Base-by-base conservation (phyloP, 2,888 invertebrate genomes). In the Chromoteleia sp. region DNA sequence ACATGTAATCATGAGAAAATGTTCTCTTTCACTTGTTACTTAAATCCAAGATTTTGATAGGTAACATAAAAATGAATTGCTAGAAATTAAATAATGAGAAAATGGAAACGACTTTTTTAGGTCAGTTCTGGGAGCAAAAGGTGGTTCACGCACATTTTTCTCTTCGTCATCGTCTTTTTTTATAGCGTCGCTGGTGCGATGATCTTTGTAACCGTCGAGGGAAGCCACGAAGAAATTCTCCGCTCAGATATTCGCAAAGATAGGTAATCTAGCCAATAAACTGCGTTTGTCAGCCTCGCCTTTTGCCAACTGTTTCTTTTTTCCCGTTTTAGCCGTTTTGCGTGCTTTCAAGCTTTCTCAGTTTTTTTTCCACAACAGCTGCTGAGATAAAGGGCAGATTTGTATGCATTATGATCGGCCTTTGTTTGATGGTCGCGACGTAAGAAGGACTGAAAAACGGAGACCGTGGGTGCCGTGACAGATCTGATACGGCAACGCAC, bases 91-190 rank as follows among this genome's bases (percentile, higher is more conserved):
- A n/a, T n/a, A n/a, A n/a, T n/a, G n/a, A n/a, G n/a, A n/a, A n/a
- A n/a, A n/a, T n/a, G 6, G 25, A 25, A 25, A 4, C 25, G 25
- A 25, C 2, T 58, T 25, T 65, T 84, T 71, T 80, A 92, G 91
- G 92, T 93, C 84, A 94, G 95, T 88, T 92, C 94, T 68, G 94
- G 95, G 93, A 97, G 97, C 0, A 95, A 94, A 87, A 94, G 94
- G 88, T 97, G 97, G 97, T 97, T 98, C 89, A 97, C 97, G 39
- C 97, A 98, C 92, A 94, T 97, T 80, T 97, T 97, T 91, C 93
- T 98, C 87, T 94, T 96, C 86, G 89, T 96, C 85, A 94, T 97
- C 85, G 94, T 98, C 79, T 92, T 95, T 67, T 91, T 95, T 65
- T 98, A 97, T 91, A 97, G 96, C 86, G 92, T 96, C 76, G 94